These are phyloP conservation scores for Sebastes itinus DNA, from an alignment of 2,797 vertebrate genomes.

Conservation along the genomic window DNA sequence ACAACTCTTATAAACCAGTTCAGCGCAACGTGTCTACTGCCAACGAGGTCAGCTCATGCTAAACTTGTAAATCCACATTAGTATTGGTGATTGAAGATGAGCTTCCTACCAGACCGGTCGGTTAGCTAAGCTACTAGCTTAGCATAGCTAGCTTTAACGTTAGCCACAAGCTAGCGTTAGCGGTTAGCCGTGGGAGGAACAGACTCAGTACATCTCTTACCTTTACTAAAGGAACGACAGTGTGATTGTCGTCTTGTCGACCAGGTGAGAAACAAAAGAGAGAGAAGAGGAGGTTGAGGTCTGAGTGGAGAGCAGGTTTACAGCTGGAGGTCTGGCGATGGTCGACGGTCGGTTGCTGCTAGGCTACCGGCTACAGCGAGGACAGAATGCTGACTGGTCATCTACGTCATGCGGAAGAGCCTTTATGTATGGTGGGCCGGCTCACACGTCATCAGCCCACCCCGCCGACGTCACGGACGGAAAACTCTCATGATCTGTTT, in stretches of 20 bases:
- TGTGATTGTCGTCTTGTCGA: slow-evolving; percentile 16
- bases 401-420: slow-evolving; percentile 56
- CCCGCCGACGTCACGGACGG: slow-evolving; percentile 32
- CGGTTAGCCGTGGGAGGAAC: background rate
- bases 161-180: slow-evolving; percentile 2
- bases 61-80: accelerated
- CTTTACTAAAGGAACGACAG: slow-evolving; percentile 74
- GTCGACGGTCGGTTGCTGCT: no score
- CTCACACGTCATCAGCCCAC: slow-evolving; percentile 45
- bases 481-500: background rate
- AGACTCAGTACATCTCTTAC: slow-evolving; percentile 46
- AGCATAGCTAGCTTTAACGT: background rate
- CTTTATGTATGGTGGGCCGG: slow-evolving; percentile 37
- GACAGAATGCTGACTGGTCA: slow-evolving; percentile 65
- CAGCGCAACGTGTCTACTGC: accelerated
- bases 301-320: no score
- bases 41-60: accelerated
- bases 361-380: slow-evolving; percentile 16
- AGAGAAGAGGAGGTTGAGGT: background rate
- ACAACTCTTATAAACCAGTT: background rate
- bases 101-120: slow-evolving; percentile 14
- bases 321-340: no score
- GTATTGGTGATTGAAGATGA: background rate
- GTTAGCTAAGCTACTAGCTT: slow-evolving; percentile 22
- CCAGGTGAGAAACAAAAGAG: slow-evolving; percentile 21